A percentile compares a stretch with the other conserved stretches of the same genome.
These are phyloP conservation scores for Rhombomys opimus DNA, from an alignment of 2,113 vertebrate species.

Conservation along the genomic window DNA sequence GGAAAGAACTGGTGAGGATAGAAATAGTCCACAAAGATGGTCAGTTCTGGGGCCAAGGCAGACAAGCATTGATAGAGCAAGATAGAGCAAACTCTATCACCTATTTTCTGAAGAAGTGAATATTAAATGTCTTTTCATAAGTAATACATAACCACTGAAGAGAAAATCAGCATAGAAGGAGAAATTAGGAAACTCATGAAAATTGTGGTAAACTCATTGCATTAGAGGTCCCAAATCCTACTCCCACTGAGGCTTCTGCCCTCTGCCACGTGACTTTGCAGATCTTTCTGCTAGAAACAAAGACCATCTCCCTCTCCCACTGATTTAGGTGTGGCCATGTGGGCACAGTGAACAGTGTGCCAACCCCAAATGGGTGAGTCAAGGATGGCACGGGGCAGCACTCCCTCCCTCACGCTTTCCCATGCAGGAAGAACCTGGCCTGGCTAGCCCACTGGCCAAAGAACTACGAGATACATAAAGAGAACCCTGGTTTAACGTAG, in stretches of 20 bases:
- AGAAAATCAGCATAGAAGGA: not conserved
- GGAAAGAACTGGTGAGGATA: not conserved
- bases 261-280: not conserved
- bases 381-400: not conserved
- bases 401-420: not conserved
- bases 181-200: not conserved
- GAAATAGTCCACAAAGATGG: not conserved
- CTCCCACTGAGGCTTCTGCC: not conserved
- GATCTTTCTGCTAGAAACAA: not conserved
- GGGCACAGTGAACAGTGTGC: not conserved
- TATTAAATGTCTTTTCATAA: not conserved
- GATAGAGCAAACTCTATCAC: not conserved
- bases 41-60: not conserved
- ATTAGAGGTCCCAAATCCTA: not conserved
- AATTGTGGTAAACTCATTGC: not conserved
- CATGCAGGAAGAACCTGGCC: not conserved
- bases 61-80: not conserved
- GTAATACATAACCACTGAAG: not conserved
- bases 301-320: not conserved
- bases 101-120: not conserved
- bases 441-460: not conserved
- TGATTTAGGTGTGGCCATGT: not conserved
- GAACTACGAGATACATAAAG: not conserved
- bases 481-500: not conserved
- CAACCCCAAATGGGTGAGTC: not conserved